A percentile compares a stretch with the other conserved stretches of the same genome.
Evolutionary conservation across 2,888 invertebrate genomes (phyloP).

Genomic region (Dastarcus helophoroides): DNA sequence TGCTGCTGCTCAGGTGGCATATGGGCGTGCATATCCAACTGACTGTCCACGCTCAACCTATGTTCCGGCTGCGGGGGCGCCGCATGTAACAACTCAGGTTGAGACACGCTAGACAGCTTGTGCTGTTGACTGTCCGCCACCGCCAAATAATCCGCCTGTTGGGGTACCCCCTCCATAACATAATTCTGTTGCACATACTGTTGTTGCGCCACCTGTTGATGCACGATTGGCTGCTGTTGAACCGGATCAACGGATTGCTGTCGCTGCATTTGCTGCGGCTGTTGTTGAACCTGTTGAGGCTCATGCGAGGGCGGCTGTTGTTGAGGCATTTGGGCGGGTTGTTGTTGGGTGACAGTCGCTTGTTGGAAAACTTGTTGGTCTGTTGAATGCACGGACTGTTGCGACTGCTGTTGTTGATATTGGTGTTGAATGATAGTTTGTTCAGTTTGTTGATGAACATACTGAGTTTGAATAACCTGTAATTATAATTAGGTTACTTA

Average conservation of each 20-base stretch:
- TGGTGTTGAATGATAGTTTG: conserved; percentile 15
- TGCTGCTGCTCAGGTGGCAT: conserved; percentile 6
- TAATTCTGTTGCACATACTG: conserved; percentile 30
- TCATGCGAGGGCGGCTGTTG: conserved; percentile 10
- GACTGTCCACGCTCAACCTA: conserved; percentile 32
- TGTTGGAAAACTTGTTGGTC: too few relatives aligned
- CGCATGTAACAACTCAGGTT: conserved; percentile 30
- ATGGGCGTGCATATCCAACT: conserved; percentile 27
- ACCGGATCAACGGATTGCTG: conserved; percentile 23
- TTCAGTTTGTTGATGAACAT: conserved; percentile 13
- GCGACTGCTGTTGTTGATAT: conserved; percentile 12
- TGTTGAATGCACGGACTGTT: conserved; percentile 8
- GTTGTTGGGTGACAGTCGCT: too few relatives aligned
- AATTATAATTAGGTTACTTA: too few relatives aligned
- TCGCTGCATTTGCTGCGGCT: conserved; percentile 16
- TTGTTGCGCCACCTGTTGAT: conserved; percentile 27
- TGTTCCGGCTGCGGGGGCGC: conserved; percentile 19
- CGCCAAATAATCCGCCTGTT: conserved; percentile 28
- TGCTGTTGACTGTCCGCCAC: conserved; percentile 26
- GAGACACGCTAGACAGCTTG: conserved; percentile 31
- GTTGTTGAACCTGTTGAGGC: conserved; percentile 15
- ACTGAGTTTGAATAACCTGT: conserved; percentile 10
- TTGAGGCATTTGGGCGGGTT: conserved; percentile 9
- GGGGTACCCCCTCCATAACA: conserved; percentile 30
- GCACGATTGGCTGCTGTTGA: conserved; percentile 27